Conservation (phyloP, 2,888 invertebrate genomes). For the Pemphredon lugubris region DNA sequence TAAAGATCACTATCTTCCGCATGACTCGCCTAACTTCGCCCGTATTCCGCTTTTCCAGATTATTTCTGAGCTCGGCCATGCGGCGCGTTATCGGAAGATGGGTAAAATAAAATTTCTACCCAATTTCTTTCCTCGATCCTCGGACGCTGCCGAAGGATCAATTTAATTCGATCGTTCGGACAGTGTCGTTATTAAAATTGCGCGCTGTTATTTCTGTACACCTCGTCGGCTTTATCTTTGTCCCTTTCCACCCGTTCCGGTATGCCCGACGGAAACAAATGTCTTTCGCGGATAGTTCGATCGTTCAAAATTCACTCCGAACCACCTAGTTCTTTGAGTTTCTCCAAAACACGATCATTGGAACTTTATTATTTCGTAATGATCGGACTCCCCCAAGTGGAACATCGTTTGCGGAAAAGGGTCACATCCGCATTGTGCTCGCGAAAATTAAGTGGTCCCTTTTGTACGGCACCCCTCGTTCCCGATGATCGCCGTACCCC, state of each 20-base stretch:
- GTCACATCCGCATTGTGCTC: constrained; percentile 56
- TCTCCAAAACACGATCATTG: constrained; percentile 54
- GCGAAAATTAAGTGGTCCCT: constrained; percentile 64
- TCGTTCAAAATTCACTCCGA: too few relatives aligned
- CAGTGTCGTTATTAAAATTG: too few relatives aligned
- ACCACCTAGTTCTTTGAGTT: too few relatives aligned
- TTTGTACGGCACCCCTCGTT: constrained; percentile 43
- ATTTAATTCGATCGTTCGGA: too few relatives aligned
- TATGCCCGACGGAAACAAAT: too few relatives aligned
- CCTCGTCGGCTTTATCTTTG: too few relatives aligned
- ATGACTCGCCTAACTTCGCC: constrained; percentile 37
- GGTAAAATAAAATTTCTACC: constrained; percentile 30
- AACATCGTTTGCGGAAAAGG: constrained; percentile 61
- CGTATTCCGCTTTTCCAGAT: constrained; percentile 30
- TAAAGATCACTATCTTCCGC: constrained; percentile 55
- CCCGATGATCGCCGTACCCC: constrained; percentile 44
- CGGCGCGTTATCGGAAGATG: constrained; percentile 14
- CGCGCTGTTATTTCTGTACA: too few relatives aligned
- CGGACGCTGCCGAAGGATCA: neutral
- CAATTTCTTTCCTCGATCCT: constrained; percentile 30
- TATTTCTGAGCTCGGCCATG: constrained; percentile 33
- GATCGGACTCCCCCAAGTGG: constrained; percentile 39
- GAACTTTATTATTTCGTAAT: constrained; percentile 65
- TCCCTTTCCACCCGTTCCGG: too few relatives aligned
- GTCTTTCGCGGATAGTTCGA: too few relatives aligned